phyloP scores from a whole-genome alignment of 1,140 invertebrate genomes.

The Pseudachorutes palmiensis region DNA sequence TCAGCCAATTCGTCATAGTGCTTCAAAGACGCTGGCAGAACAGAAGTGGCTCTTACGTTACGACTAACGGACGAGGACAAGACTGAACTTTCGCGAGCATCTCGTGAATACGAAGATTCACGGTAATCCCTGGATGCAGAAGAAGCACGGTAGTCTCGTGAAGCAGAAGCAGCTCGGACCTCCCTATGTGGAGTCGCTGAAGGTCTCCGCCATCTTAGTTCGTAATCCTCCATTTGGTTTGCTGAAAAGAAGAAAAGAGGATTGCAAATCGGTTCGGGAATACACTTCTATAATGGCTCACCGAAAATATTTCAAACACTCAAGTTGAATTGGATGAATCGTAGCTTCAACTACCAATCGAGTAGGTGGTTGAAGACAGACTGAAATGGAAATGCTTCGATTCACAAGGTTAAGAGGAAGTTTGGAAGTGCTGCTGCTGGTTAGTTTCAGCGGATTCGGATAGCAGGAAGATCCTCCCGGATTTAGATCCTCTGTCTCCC shows the following conservation, averaged over 20 bases:
- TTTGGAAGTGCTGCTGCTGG: not conserved
- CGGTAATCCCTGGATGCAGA: not conserved
- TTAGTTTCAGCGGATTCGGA: not conserved
- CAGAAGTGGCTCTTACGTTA: not conserved
- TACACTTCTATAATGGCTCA: not conserved
- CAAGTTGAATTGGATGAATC: not conserved
- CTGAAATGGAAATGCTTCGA: not conserved
- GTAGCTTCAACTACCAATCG: not conserved
- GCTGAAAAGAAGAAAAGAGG: not conserved
- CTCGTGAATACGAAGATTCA: not conserved
- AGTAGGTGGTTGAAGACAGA: not conserved
- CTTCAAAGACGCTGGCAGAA: conserved; percentile 1
- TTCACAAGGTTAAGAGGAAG: not conserved
- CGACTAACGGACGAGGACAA: not conserved
- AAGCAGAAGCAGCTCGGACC: not conserved
- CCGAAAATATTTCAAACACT: not conserved
- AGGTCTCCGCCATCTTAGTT: not conserved
- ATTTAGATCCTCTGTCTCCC: not conserved
- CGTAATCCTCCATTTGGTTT: not conserved
- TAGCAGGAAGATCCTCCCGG: not conserved
- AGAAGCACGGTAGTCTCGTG: not conserved
- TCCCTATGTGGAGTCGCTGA: conserved; percentile 1
- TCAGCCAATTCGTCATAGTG: conserved; percentile 3
- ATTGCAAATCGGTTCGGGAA: not conserved
- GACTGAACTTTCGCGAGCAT: not conserved